These are phyloP conservation scores for Lagopus leucura DNA, from an alignment of 2,113 vertebrate species.

Conservation along the genomic window DNA sequence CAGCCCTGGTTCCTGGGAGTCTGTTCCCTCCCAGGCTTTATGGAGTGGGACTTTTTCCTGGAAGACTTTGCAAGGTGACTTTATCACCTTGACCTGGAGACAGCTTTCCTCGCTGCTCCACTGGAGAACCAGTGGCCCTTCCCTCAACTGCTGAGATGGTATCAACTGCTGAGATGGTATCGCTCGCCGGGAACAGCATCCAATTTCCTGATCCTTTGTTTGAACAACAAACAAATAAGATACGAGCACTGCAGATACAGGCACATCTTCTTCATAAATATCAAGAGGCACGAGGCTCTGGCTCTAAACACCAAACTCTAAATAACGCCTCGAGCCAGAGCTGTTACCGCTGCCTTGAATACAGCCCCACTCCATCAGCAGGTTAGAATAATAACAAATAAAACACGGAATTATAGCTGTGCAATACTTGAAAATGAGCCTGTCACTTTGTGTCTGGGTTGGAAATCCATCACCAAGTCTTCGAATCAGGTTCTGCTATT, in stretches of 20 bases:
- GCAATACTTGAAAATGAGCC: conserved; percentile 65
- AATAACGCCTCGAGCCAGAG: conserved; percentile 46
- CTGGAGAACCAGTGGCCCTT: conserved; percentile 37
- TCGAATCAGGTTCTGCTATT: conserved; percentile 38
- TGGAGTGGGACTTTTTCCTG: not conserved
- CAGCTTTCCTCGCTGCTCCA: not conserved
- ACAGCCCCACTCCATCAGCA: conserved; percentile 56
- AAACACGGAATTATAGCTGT: conserved; percentile 59
- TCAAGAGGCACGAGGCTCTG: conserved; percentile 11
- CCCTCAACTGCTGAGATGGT: not conserved
- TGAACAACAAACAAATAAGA: conserved; percentile 70
- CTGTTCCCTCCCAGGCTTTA: accelerated
- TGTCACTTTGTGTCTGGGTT: conserved; percentile 43
- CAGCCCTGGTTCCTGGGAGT: not conserved
- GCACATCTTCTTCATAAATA: conserved; percentile 67
- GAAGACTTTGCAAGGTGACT: conserved; percentile 11
- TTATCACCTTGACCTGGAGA: not conserved
- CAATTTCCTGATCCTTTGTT: conserved; percentile 73
- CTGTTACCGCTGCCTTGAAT: conserved; percentile 5
- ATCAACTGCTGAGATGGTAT: conserved; percentile 49
- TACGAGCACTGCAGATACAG: not conserved
- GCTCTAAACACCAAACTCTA: conserved; percentile 33
- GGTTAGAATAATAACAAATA: conserved; percentile 72
- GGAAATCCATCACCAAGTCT: conserved; percentile 57
- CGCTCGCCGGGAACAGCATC: conserved; percentile 33